These are phyloP conservation scores for Epistrophella euchroma DNA, from an alignment of 2,888 invertebrate genomes.

Conservation along the genomic window DNA sequence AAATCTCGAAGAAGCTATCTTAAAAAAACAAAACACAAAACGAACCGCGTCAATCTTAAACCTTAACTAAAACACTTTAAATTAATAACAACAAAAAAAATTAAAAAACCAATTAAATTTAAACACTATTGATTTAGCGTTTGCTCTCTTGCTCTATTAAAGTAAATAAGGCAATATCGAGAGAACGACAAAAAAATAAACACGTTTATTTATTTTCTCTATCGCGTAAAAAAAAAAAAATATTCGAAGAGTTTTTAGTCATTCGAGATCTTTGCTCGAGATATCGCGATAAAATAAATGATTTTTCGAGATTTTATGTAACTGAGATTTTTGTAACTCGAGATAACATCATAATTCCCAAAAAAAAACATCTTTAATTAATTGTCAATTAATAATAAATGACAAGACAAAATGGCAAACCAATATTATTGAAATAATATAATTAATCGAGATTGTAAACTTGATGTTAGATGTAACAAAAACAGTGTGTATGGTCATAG, in stretches of 20 bases:
- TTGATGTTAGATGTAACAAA: constrained; percentile 63
- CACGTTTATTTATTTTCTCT: neutral
- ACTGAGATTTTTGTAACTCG: constrained; percentile 5
- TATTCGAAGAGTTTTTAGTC: neutral
- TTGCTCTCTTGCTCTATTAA: neutral
- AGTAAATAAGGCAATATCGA: neutral
- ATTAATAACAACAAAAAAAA: neutral
- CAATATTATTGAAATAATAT: constrained; percentile 36
- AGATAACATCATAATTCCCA: neutral
- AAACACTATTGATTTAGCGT: neutral
- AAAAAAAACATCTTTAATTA: constrained; percentile 29
- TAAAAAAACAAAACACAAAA: neutral
- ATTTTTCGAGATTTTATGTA: neutral
- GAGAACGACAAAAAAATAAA: neutral
- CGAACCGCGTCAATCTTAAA: neutral
- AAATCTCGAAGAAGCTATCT: neutral
- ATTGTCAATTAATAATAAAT: constrained; percentile 71
- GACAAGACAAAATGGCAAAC: constrained; percentile 51
- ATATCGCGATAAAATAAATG: neutral
- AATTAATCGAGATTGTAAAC: constrained; percentile 55
- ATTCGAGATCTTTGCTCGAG: neutral
- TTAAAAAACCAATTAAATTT: neutral
- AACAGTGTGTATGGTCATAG: constrained; percentile 32
- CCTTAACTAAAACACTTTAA: neutral
- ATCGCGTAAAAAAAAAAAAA: neutral